A percentile compares a stretch with the other conserved stretches of the same genome.
Evolutionary conservation across 2,888 invertebrate genomes (phyloP).

Genomic region (Falcaria lacertinaria): DNA sequence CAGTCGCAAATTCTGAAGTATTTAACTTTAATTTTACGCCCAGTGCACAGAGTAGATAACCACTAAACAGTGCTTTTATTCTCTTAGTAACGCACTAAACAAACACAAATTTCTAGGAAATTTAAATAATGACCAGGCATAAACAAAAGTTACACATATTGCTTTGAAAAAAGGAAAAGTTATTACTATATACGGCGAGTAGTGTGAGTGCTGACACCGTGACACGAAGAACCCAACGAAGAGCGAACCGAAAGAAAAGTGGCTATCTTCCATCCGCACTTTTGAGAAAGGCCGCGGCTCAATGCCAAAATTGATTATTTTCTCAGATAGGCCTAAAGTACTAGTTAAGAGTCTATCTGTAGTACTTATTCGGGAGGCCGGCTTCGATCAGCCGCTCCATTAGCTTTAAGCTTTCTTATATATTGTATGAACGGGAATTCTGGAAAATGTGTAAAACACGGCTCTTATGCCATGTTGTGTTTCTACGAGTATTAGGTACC

Average conservation of each 20-base stretch:
- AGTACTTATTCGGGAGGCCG: slow-evolving; percentile 41
- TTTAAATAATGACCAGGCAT: too few relatives aligned
- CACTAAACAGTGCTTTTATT: too few relatives aligned
- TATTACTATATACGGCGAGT: too few relatives aligned
- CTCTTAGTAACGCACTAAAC: too few relatives aligned
- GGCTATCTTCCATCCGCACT: slow-evolving; percentile 24
- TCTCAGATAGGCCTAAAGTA: slow-evolving; percentile 21
- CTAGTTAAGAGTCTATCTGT: slow-evolving; percentile 41
- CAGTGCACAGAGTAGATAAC: too few relatives aligned
- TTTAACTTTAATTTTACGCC: too few relatives aligned
- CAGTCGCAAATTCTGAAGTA: too few relatives aligned
- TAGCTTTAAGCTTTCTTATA: slow-evolving; percentile 22
- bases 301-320: slow-evolving; percentile 2
- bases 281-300: slow-evolving; percentile 27
- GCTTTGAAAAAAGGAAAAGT: too few relatives aligned
- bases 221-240: slow-evolving; percentile 24
- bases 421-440: slow-evolving; percentile 42
- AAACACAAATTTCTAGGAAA: too few relatives aligned
- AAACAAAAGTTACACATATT: too few relatives aligned
- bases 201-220: slow-evolving; percentile 29
- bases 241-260: slow-evolving; percentile 31
- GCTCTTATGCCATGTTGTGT: too few relatives aligned
- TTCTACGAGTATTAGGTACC: too few relatives aligned
- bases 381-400: slow-evolving; percentile 38
- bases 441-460: slow-evolving; percentile 46